Base-by-base conservation (phyloP, 2,797 vertebrate species). In the Sebastes jordani region DNA sequence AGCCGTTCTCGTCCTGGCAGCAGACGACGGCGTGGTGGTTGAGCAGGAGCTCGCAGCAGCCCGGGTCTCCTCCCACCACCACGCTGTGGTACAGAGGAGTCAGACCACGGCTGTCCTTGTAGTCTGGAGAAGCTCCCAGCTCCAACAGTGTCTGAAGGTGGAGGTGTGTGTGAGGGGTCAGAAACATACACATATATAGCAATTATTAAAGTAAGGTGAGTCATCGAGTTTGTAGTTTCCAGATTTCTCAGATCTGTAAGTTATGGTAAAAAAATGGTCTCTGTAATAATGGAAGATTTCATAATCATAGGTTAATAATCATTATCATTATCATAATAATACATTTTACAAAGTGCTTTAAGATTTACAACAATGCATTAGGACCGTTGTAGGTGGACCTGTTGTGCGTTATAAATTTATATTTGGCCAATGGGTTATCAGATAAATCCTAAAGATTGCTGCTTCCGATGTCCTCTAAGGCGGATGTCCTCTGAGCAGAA, bases 1-100 rank as follows among this genome's bases (percentile, higher is more conserved):
- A 99, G 87, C 98, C 98, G 0, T 99, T 99, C 91, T 99, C 98
- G 3, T 99, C 98, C 86, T 93, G 96, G 93, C 97, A 98, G 85
- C 97, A 95, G 78, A 99, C 96, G 0, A 93, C 78, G 5, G 98
- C 97, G 0, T 96, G 97, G 56, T 98, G 97, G 0, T 96, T 96
- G 1, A 99, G 96, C 5, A 99, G 89, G 2, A 99, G 95, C 80
- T 99, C 97, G 0, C 98, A 99, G 96, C 98, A 99, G 90, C 95
- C 95, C 0, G 98, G 97, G 82, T 99, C 98, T 0, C 98, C 98
- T 1, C 98, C 98, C 8, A 97, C 97, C 64, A 99, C 67, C 1
- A 96, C 97, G 0, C 98, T 98, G 95, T 99, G 98, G 70, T 99
- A 99, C 69, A 99, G 92, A 0, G 98, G 95, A 0, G 98, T 98